These are phyloP conservation scores for Chamaetylas fuelleborni DNA, from an alignment of 2,113 vertebrate species.

Conservation along the genomic window DNA sequence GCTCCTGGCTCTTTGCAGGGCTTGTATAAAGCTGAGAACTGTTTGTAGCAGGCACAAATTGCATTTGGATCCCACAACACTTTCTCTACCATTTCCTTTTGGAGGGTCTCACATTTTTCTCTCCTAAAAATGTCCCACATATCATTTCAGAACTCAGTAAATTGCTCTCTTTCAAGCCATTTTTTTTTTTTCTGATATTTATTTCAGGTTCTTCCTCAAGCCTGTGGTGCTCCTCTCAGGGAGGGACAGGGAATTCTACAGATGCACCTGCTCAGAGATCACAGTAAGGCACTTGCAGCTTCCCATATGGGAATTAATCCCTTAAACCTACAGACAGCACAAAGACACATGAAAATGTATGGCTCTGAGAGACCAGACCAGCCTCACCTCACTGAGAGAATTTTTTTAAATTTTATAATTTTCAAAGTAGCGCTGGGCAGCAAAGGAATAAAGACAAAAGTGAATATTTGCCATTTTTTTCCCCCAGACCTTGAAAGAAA, in stretches of 20 bases:
- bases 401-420: not conserved
- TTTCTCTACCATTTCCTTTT: not conserved
- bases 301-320: not conserved
- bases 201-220: not conserved
- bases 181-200: not conserved
- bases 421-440: not conserved
- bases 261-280: not conserved
- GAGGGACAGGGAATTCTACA: not conserved
- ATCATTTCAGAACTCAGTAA: not conserved
- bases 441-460: not conserved
- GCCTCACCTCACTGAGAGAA: not conserved
- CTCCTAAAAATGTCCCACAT: not conserved
- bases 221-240: not conserved
- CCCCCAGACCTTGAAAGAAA: not conserved
- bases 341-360: not conserved
- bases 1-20: not conserved
- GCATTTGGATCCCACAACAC: not conserved
- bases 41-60: not conserved
- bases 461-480: not conserved
- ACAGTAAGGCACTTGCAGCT: not conserved
- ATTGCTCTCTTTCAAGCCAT: not conserved
- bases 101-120: not conserved
- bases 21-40: not conserved
- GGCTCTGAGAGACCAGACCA: not conserved
- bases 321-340: not conserved